Evolutionary conservation across 2,888 invertebrate genomes (phyloP), one percentile per base, ranked within the genome.

Genomic region (Spodoptera exigua): DNA sequence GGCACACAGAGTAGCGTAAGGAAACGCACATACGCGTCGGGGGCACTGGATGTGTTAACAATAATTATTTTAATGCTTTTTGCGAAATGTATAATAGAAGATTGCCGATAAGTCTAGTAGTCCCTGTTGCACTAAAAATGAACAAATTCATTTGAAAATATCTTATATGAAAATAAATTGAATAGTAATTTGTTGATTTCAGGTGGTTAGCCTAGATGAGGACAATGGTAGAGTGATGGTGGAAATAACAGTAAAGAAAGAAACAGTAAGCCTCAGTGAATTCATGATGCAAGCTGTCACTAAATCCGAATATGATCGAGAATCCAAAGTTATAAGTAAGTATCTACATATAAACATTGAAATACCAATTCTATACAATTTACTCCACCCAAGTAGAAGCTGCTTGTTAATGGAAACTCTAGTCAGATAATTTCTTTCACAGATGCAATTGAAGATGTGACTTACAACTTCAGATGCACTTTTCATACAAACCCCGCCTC

Each of bases 291-390:
- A 96, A 67, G 95, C 97, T 0, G 97, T 99, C 2, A 95, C 96
- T 0, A 96, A 96, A 80, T 95, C 96, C 4, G 99, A 99, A 82
- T 99, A 95, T 87, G 95, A 96, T 13, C 96, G 96, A 82, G 97
- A 96, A 81, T 96, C 97, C 0, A 98, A 97, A 95, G 97, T 98
- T 76, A 95, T 98, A 88, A 99, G 98, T 98, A 95, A 96, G 96
- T 80, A 41, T 45, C 27, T 27, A 27, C 27, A 27, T 1, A 7
- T 9, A 27, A 5, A 27, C 17, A 34, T 35, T n/a, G 2, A 45
- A 16, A 9, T n/a, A n/a, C 5, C 9, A 16, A 27, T 12, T 1
- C 2, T 11, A 43, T 5, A 17, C 14, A 12, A 10, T 40, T 14
- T 9, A 32, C 4, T 9, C 5, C 34, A 10, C 27, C 72, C 78